These are phyloP conservation scores for Drosophila stalkeri DNA, from an alignment of 2,888 invertebrate genomes.

Conservation along the genomic window DNA sequence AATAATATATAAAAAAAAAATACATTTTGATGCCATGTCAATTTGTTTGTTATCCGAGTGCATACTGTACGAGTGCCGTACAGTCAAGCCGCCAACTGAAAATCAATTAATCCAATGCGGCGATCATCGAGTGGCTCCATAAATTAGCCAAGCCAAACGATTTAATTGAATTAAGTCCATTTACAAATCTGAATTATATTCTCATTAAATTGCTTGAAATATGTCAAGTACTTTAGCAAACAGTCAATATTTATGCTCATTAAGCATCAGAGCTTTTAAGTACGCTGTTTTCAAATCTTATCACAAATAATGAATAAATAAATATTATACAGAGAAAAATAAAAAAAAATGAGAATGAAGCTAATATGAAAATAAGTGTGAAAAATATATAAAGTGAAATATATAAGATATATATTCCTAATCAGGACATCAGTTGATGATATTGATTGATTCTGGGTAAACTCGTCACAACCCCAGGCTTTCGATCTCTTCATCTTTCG, in stretches of 20 bases:
- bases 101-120: conserved; percentile 59
- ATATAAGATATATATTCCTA: too few species aligned
- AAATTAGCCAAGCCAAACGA: conserved; percentile 62
- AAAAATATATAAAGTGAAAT: too few species aligned
- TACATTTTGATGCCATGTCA: conserved; percentile 52
- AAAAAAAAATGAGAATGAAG: not conserved
- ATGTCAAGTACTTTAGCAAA: conserved; percentile 25
- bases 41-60: conserved; percentile 53
- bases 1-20: conserved; percentile 50
- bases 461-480: too few species aligned
- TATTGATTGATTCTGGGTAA: too few species aligned
- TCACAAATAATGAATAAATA: not conserved
- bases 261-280: not conserved
- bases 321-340: not conserved
- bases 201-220: conserved; percentile 24
- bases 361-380: not conserved
- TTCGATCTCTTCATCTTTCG: too few species aligned
- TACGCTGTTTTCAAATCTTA: too few species aligned
- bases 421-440: too few species aligned
- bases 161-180: conserved; percentile 67
- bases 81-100: conserved; percentile 5
- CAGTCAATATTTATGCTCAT: conserved; percentile 29
- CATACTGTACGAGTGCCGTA: conserved; percentile 41
- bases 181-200: conserved; percentile 53
- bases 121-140: conserved; percentile 52